A percentile compares a stretch with the other conserved stretches of the same genome.
Evolutionary conservation across 2,797 vertebrate genomes (phyloP).

Genomic region (Antennarius maculatus): DNA sequence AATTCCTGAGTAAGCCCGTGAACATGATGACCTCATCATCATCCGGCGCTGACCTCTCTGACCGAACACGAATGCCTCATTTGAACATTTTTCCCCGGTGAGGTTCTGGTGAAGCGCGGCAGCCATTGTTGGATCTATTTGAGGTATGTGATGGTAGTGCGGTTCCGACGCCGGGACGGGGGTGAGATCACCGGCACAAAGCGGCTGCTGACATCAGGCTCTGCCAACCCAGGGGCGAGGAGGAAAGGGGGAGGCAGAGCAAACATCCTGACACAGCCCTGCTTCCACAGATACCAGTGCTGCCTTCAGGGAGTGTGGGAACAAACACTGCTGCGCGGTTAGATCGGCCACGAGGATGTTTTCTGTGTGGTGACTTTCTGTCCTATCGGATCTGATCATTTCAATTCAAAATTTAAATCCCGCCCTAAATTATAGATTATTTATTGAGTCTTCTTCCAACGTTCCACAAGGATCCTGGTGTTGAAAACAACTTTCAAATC

Average conservation of each 20-base stretch:
- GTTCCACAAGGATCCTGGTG: too few species aligned
- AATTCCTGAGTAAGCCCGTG: too few species aligned
- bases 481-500: too few species aligned
- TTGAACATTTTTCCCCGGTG: not conserved
- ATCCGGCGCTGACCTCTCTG: not conserved
- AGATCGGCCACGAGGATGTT: too few species aligned
- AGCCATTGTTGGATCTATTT: slow-evolving; percentile 29
- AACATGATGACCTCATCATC: too few species aligned
- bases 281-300: slow-evolving; percentile 16
- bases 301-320: slow-evolving; percentile 21
- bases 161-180: slow-evolving; percentile 34
- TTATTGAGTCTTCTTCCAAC: too few species aligned
- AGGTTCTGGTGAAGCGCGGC: slow-evolving; percentile 9
- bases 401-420: too few species aligned
- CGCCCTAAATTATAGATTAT: too few species aligned
- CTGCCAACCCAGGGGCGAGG: slow-evolving; percentile 5
- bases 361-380: too few species aligned
- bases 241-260: slow-evolving; percentile 12
- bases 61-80: not conserved
- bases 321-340: not conserved
- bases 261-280: slow-evolving; percentile 48
- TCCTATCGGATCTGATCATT: too few species aligned
- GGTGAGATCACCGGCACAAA: slow-evolving; percentile 72
- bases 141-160: slow-evolving; percentile 58
- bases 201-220: slow-evolving; percentile 67